Evolutionary conservation across 2,888 invertebrate species (phyloP), one percentile per base, ranked within the genome.

Genomic region (Anaspis maculata): DNA sequence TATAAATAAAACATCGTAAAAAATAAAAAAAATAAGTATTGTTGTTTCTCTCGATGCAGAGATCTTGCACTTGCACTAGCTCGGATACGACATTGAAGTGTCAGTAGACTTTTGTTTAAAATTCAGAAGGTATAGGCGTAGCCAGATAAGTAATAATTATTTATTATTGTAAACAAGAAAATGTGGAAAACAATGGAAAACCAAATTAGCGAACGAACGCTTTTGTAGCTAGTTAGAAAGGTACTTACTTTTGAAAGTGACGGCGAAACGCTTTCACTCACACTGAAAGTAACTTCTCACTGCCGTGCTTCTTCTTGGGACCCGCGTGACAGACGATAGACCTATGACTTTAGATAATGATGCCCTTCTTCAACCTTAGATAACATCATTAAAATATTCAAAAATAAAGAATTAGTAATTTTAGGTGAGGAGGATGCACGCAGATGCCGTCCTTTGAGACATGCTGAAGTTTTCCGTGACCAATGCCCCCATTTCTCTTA

Each of bases 271-370:
- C 27, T 27, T 26, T 27, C 39, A 37, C 32, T 25, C 10, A 25
- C 13, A 39, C 35, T 35, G 30, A 35, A 22, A 13, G 25, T 28
- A 11, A 34, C 24, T 27, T 32, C 27, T 32, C 27, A 14, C n/a
- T 26, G 10, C 24, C 15, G 24, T 32, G 36, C 30, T 36, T 30
- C 25, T 32, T 28, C 36, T 13, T 39, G 32, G 14, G 30, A 30
- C 13, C 32, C 29, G 32, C 36, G 39, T 39, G 39, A 39, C 26
- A 34, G 39, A 25, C 32, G 16, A 25, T 32, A 38, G 48, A 50
- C 49, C 49, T 49, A 41, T 49, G 44, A 49, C 47, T 40, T 33
- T 25, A 43, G 49, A 52, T 52, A 44, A 30, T 25, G 37, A 33
- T 49, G 40, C 36, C 45, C 46, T 38, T 44, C 26, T 35, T 27